Evolutionary conservation across 2,113 vertebrate species (phyloP).

Genomic region (Pomatostomus ruficeps): DNA sequence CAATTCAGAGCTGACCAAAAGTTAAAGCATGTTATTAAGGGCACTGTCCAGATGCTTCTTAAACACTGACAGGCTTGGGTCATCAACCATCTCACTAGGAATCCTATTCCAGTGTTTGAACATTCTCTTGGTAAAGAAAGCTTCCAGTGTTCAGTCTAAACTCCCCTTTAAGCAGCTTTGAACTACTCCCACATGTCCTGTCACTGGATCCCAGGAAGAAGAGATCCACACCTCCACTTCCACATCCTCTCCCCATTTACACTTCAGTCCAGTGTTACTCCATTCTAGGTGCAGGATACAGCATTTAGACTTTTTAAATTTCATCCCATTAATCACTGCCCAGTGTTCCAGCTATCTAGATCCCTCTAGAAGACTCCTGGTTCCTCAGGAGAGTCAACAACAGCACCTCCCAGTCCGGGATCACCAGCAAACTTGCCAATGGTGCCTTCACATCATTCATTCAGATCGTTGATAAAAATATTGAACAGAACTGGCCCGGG

Average conservation of each 20-base stretch:
- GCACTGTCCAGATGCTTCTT: background rate
- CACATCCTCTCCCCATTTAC: background rate
- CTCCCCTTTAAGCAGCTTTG: background rate
- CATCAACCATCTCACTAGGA: background rate
- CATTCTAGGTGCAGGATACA: background rate
- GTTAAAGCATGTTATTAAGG: background rate
- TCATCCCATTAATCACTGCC: background rate
- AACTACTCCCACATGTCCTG: background rate
- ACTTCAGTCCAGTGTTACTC: background rate
- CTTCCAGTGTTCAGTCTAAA: background rate
- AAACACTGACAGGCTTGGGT: background rate
- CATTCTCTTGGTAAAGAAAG: background rate
- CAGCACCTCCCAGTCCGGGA: background rate
- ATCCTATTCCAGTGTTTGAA: background rate
- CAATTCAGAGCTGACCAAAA: background rate
- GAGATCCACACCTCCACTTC: background rate
- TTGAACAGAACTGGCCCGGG: background rate
- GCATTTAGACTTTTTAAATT: background rate
- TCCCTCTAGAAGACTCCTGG: background rate
- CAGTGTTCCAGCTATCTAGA: background rate
- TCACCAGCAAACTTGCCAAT: background rate
- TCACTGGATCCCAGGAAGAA: background rate
- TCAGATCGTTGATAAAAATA: fast-evolving
- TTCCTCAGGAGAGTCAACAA: background rate
- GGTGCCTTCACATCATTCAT: background rate